phyloP scores from a whole-genome alignment of 1,140 invertebrate species.

The Uloborus diversus region DNA sequence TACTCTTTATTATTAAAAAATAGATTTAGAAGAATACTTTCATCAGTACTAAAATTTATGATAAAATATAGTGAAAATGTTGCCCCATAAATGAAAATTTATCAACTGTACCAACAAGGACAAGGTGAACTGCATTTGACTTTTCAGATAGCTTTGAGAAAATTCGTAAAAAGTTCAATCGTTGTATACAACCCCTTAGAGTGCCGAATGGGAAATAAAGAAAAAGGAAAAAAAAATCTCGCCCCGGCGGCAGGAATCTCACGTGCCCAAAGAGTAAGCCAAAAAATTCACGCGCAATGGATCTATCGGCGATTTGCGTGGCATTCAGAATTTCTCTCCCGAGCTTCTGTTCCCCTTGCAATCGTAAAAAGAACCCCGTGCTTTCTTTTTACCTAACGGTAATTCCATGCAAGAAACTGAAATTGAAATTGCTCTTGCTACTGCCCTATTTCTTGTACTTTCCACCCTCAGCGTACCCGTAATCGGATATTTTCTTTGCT shows the following conservation, averaged over 20 bases:
- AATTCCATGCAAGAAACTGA: slow-evolving; percentile 43
- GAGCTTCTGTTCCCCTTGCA: slow-evolving; percentile 6
- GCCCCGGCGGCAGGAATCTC: slow-evolving; percentile 9
- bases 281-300: background rate
- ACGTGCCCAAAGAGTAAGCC: slow-evolving; percentile 40
- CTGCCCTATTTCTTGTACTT: slow-evolving; percentile 32
- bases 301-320: slow-evolving; percentile 51
- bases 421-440: slow-evolving; percentile 51
- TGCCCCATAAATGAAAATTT: too few species aligned
- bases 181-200: too few species aligned
- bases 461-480: background rate
- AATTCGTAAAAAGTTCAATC: too few species aligned
- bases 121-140: too few species aligned
- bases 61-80: too few species aligned
- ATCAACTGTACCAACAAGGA: too few species aligned
- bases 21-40: too few species aligned
- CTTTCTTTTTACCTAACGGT: too few species aligned
- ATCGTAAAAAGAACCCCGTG: slow-evolving; percentile 39
- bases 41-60: too few species aligned
- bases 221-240: background rate
- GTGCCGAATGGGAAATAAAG: background rate
- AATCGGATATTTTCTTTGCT: slow-evolving; percentile 42
- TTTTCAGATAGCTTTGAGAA: too few species aligned
- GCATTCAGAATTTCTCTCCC: background rate
- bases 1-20: too few species aligned